Base-by-base conservation (phyloP, 2,888 invertebrate species). In the Drosophila greeni region DNA sequence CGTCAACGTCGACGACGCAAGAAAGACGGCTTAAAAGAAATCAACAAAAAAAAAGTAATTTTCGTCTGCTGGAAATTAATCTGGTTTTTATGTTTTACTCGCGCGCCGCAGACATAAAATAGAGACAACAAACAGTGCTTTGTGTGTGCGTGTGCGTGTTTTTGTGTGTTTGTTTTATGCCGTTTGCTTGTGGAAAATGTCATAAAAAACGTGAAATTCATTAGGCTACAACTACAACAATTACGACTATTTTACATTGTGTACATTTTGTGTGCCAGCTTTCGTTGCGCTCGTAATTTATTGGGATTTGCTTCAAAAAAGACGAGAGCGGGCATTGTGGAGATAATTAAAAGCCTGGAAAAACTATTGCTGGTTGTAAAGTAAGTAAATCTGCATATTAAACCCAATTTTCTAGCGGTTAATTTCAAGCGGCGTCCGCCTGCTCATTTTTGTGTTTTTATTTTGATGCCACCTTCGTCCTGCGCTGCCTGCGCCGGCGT, bases 71-170 rank as follows among this genome's bases (percentile, higher is more conserved):
- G 66, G 49, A 84, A 84, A 74, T 70, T 82, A 82, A 84, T 84
- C 83, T 82, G 76, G 84, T 79, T 84, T 70, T 80, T 82, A 80
- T 84, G 74, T 83, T 74, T 81, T 81, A 77, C 66, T 81, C 71
- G 65, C 65, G 78, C 84, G 78, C 40, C 53, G 65, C 42, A 53
- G 62, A 72, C 69, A 65, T 71, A 51, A 70, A 71, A 70, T 70
- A 67, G 49, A 51, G 62, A 57, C 49, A 58, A 36, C 66, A 66
- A 66, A 42, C 51, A 18, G 40, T 40, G 45, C 56, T 72, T 58
- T 59, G 24, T 53, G 40, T 66, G 69, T 61, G 29, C 37, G 23
- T 51, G 58, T 49, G 39, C 60, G 49, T 61, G 59, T 18, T 60
- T 51, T 47, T 37, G 36, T 43, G 52, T 47, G 69, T 68, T 60